Percentiles rank a stretch among this genome's conserved stretches.
Evolutionary conservation across 2,113 vertebrate genomes (phyloP).

Genomic region (Elephantulus edwardii): DNA sequence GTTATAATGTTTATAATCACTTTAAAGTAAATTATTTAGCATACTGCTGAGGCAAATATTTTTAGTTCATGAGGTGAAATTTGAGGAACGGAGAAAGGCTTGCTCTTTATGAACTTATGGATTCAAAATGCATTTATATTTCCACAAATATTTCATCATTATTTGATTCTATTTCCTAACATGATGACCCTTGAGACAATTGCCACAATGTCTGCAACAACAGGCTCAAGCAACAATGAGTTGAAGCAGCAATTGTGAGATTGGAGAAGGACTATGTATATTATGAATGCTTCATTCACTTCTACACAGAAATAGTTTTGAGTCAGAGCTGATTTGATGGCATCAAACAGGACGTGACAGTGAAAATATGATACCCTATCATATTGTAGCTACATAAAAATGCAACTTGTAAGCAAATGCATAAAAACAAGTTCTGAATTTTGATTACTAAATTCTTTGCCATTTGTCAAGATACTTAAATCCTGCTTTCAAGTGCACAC

Average conservation of each 20-base stretch:
- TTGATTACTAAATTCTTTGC: background rate
- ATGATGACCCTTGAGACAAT: no score
- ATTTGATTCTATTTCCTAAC: background rate
- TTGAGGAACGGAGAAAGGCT: background rate
- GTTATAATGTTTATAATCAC: no score
- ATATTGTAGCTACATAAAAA: background rate
- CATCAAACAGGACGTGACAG: no score
- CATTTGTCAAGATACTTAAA: background rate
- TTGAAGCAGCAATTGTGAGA: no score
- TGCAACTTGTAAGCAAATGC: background rate
- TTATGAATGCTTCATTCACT: no score
- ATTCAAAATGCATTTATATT: background rate
- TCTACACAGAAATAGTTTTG: no score
- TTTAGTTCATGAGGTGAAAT: background rate
- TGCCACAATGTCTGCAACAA: no score
- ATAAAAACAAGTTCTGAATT: background rate
- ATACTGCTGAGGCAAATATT: background rate
- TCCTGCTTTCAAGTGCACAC: background rate
- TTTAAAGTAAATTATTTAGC: background rate
- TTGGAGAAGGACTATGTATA: no score
- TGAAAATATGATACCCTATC: no score
- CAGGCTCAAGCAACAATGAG: no score
- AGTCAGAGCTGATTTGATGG: no score
- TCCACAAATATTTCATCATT: background rate
- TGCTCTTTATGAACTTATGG: background rate